Percentiles rank a stretch among this genome's conserved stretches.
These are phyloP conservation scores for Nowickia ferox DNA, from an alignment of 2,888 invertebrate species.

Conservation along the genomic window DNA sequence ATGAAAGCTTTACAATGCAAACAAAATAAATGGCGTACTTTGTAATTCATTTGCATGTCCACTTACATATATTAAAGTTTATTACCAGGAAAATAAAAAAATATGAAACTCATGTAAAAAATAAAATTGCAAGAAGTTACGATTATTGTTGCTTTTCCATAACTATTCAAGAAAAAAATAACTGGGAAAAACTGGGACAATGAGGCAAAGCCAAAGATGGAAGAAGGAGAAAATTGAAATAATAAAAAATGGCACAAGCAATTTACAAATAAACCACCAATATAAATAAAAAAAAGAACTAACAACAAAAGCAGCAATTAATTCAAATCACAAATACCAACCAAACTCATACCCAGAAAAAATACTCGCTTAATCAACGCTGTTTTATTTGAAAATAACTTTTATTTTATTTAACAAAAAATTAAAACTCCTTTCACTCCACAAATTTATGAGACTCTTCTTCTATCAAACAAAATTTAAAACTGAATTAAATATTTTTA, in stretches of 20 bases:
- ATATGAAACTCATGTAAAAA: constrained; percentile 35
- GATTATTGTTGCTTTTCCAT: not conserved
- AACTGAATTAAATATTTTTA: constrained; percentile 1
- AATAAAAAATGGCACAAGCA: constrained; percentile 6
- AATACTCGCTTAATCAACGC: not conserved
- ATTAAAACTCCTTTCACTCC: constrained; percentile 38
- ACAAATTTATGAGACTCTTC: constrained; percentile 49
- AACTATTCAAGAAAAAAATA: not conserved
- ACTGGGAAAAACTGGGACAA: constrained; percentile 23
- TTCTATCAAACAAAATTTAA: not conserved
- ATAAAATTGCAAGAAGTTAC: constrained; percentile 3
- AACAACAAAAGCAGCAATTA: constrained; percentile 15
- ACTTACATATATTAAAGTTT: constrained; percentile 31
- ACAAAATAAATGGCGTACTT: constrained; percentile 42
- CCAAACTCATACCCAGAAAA: not conserved
- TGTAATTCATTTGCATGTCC: constrained; percentile 3
- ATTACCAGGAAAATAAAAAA: constrained; percentile 52
- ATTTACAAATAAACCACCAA: too few relatives aligned
- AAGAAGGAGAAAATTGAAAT: constrained; percentile 2
- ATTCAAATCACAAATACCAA: not conserved
- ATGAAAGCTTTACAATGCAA: constrained; percentile 27
- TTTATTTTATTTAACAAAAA: not conserved
- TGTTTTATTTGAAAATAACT: not conserved
- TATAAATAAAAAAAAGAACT: too few relatives aligned
- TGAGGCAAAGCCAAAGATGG: constrained; percentile 18